Base-by-base conservation (phyloP, 2,113 vertebrate species). In the Vanacampus margaritifer region DNA sequence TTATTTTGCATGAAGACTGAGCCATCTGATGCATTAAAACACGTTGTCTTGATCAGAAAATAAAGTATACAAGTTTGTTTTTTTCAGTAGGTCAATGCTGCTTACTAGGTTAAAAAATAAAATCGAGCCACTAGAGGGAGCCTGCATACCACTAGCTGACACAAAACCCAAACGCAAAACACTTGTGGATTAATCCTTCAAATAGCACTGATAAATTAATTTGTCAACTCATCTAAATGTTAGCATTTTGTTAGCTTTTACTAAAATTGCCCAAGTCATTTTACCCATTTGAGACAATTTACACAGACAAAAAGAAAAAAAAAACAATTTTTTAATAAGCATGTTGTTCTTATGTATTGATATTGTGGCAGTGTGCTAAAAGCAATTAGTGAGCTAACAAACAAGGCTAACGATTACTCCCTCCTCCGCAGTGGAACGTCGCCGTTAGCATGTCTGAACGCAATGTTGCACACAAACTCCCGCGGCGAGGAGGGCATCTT, bases 381-480 rank as follows among this genome's bases (percentile, higher is more conserved):
- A 51, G 23, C 16, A 5, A 46, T 46, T 46, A 17, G 16, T 6
- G 6, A 46, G 43, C 43, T 46, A 5, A 17, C 43, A 17, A 19
- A 46, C 43, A 46, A 24, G 51, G 26, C 14, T 57, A 32, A 57
- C 14, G 51, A n/a, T 57, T 57, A 64, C 41, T 28, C 23, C 67
- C 65, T 53, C 69, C 79, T 65, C 71, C 79, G 43, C 83, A 99
- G 97, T 72, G 97, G 97, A 68, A 99, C 97, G 0, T 99, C 97
- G 2, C 97, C 97, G 19, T 94, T 99, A 65, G 97, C 97, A 21
- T 99, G 97, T 88, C 93, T 99, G 67, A 99, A 99, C 80, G 97
- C 97, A 23, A 99, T 99, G 97, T 85, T 99, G 26, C 97, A 99
- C 82, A 98, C 97, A 37, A 99, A 99, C 88, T 99, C 97, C 69